Evolutionary conservation across 2,113 vertebrate genomes (phyloP), one percentile per base, ranked within the genome.

Genomic region (Beaufortia kweichowensis): DNA sequence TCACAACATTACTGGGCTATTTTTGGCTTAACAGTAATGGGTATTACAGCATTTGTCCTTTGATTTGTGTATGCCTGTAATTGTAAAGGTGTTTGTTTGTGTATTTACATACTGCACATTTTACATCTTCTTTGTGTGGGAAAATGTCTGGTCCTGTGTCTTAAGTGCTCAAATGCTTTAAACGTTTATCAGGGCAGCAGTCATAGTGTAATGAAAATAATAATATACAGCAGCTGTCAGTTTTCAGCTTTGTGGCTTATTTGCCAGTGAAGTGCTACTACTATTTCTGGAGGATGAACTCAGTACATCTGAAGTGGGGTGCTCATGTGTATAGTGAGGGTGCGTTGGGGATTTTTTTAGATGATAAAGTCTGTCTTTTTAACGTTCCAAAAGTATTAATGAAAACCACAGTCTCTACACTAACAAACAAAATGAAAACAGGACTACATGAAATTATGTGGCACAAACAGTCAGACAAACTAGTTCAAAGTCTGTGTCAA

Each of bases 221-320:
- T 14, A 21, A 56, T 56, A 46, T 19, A 28, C 21, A 55, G 29
- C 67, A 70, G 50, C 3, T 35, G n/a, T 4, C 1, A 70, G n/a
- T 39, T 39, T 56, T 35, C 29, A 53, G 46, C 26, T 23, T 33
- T 68, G 46, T 53, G 21, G 19, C 50, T 15, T 55, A 23, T 56
- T 56, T 70, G 12, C 35, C 12, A 19, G 29, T 33, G 56, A 56
- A 31, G n/a, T n/a, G n/a, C n/a, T 71, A 31, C 14, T 71, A 21
- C 23, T 71, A 55, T 71, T 71, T 69, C 1, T 69, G 28, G 28
- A 69, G 28, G 10, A 31, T 69, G 31, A 71, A 26, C 31, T 57
- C 68, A 39, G 50, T n/a, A 39, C 31, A 56, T 17, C 50, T 71
- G 50, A 71, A 39, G 68, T 67, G 26, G 10, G 7, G 26, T 29